phyloP scores from a whole-genome alignment of 2,888 invertebrate genomes.

The Pollenia angustigena region DNA sequence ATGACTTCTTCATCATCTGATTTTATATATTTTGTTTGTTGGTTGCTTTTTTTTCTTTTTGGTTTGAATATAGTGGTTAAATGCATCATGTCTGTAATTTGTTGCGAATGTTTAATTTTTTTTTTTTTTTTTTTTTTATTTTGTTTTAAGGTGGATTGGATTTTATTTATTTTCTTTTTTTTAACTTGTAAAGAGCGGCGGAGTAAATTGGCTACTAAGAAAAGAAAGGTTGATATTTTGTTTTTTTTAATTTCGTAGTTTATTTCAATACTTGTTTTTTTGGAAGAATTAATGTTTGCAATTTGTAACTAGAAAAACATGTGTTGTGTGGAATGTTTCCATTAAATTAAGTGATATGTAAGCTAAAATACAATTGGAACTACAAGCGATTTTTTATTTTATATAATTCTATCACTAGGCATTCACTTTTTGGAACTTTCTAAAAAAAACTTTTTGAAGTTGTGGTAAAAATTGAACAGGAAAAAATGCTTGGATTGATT shows the following conservation, averaged over 20 bases:
- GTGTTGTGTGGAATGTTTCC: neutral
- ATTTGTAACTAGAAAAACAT: conserved; percentile 47
- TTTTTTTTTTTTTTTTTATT: neutral
- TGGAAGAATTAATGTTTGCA: conserved; percentile 42
- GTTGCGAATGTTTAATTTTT: conserved; percentile 26
- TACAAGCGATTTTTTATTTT: neutral
- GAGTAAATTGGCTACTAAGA: conserved; percentile 5
- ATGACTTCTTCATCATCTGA: conserved; percentile 34
- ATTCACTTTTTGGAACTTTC: conserved; percentile 10
- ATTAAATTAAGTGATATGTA: neutral
- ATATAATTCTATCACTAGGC: neutral
- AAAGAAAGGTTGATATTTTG: conserved; percentile 27
- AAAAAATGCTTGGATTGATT: too few relatives aligned
- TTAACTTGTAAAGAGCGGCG: neutral
- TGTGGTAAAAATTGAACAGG: too few relatives aligned
- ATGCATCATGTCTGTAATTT: conserved; percentile 46
- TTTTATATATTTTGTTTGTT: neutral
- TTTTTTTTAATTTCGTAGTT: neutral
- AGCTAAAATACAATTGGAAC: neutral
- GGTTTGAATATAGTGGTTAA: conserved; percentile 43
- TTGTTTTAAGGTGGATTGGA: neutral
- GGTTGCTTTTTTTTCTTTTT: neutral
- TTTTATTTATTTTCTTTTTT: neutral
- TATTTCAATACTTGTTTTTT: conserved; percentile 5
- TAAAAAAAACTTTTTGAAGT: neutral